Percentiles rank a stretch among this genome's conserved stretches.
Evolutionary conservation across 2,113 vertebrate genomes (phyloP).

Genomic region (Prunella himalayana): DNA sequence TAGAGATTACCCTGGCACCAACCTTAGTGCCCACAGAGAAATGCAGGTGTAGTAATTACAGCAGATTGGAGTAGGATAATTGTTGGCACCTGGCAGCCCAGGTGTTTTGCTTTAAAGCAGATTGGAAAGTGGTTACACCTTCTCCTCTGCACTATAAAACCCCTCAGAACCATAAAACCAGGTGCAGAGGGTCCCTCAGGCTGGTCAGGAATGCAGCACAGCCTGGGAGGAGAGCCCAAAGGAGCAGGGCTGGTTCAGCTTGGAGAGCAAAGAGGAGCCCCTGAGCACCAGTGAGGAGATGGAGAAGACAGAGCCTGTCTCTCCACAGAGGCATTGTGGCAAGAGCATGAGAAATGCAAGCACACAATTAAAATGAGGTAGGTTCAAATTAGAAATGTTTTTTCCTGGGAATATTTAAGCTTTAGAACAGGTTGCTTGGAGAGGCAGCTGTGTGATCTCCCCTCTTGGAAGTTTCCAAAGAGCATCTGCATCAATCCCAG

Average conservation of each 20-base stretch:
- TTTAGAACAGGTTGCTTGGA: not conserved
- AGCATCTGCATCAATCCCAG: not conserved
- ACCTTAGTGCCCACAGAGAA: too few species aligned
- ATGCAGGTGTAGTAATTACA: not conserved
- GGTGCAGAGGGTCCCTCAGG: rapidly evolving
- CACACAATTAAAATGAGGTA: not conserved
- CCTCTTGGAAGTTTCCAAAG: not conserved
- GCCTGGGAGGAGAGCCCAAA: too few species aligned
- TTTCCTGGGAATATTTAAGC: not conserved
- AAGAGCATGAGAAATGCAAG: not conserved
- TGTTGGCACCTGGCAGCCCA: not conserved
- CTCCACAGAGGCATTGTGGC: rapidly evolving
- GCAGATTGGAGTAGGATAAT: not conserved
- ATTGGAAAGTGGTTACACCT: rapidly evolving
- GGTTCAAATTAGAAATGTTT: not conserved
- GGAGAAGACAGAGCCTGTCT: rapidly evolving
- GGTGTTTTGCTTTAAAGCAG: not conserved
- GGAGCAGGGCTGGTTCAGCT: not conserved
- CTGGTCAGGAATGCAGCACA: rapidly evolving
- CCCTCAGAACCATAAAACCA: rapidly evolving
- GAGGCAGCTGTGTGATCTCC: not conserved
- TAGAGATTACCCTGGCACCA: rapidly evolving
- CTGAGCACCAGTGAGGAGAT: not conserved
- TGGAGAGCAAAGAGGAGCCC: not conserved
- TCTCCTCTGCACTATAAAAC: not conserved